Percentiles rank a stretch among this genome's conserved stretches.
phyloP scores from a whole-genome alignment of 2,113 vertebrate genomes.

The Excalfactoria chinensis region DNA sequence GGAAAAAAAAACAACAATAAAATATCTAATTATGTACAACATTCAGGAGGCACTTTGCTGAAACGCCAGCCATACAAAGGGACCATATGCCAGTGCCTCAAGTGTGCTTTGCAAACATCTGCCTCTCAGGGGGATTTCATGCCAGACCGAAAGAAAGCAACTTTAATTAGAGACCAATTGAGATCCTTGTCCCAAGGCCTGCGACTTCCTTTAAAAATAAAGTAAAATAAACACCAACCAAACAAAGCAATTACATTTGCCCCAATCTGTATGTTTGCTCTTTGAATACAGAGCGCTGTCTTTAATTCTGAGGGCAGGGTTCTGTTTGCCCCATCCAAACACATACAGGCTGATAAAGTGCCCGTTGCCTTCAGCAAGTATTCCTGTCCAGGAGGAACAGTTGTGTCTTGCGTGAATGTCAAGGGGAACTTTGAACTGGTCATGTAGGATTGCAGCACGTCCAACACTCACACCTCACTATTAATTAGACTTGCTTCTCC shows the following conservation, averaged over 20 bases:
- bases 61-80: constrained; percentile 63
- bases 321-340: rapidly evolving
- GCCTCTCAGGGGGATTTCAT: constrained; percentile 66
- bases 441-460: background rate
- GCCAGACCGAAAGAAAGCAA: constrained; percentile 69
- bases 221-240: background rate
- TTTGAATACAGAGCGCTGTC: background rate
- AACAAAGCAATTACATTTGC: background rate
- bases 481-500: constrained; percentile 10
- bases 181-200: constrained; percentile 41
- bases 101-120: constrained; percentile 73
- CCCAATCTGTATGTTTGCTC: background rate
- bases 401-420: background rate
- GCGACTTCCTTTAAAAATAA: constrained; percentile 3
- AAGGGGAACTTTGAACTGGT: background rate
- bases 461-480: background rate
- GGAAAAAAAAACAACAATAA: constrained; percentile 41
- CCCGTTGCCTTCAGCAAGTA: background rate
- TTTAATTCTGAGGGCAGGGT: background rate
- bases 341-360: background rate
- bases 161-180: constrained; percentile 70
- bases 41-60: constrained; percentile 60
- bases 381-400: background rate
- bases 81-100: constrained; percentile 67
- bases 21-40: constrained; percentile 68